Evolutionary conservation across 2,888 invertebrate genomes (phyloP).

Genomic region (Brachylomia viminalis): DNA sequence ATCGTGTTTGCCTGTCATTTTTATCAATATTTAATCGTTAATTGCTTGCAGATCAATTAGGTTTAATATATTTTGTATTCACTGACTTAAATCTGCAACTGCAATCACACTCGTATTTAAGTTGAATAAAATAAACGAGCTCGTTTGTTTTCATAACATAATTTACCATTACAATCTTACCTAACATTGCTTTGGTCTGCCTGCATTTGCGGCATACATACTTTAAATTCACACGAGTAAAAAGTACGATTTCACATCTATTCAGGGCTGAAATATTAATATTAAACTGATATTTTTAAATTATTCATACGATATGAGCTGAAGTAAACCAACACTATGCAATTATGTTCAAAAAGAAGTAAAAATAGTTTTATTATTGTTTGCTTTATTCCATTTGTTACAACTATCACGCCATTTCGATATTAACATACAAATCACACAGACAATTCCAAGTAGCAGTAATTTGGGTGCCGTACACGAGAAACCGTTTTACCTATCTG

Average conservation of each 20-base stretch:
- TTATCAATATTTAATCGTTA: slow-evolving; percentile 38
- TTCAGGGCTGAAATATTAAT: slow-evolving; percentile 6
- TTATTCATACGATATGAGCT: not conserved
- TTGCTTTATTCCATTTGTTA: slow-evolving; percentile 5
- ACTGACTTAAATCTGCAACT: slow-evolving; percentile 10
- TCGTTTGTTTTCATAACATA: slow-evolving; percentile 35
- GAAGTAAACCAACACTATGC: not conserved
- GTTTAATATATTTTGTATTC: not conserved
- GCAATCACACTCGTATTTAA: slow-evolving; percentile 17
- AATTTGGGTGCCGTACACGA: slow-evolving; percentile 58
- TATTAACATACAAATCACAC: slow-evolving; percentile 51
- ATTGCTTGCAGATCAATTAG: slow-evolving; percentile 13
- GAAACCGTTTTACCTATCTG: slow-evolving; percentile 55
- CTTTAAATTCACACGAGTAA: slow-evolving; percentile 55
- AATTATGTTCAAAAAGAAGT: slow-evolving; percentile 15
- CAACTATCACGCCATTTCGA: slow-evolving; percentile 34
- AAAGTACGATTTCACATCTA: slow-evolving; percentile 42
- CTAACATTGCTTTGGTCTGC: slow-evolving; percentile 57
- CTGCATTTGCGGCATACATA: slow-evolving; percentile 63
- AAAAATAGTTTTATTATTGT: not conserved
- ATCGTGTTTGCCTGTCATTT: slow-evolving; percentile 19
- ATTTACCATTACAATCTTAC: slow-evolving; percentile 54
- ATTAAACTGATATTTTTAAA: not conserved
- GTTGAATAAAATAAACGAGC: slow-evolving; percentile 33
- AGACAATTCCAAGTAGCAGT: slow-evolving; percentile 46